Base-by-base conservation (phyloP, 2,113 vertebrate species). In the Osmerus mordax region DNA sequence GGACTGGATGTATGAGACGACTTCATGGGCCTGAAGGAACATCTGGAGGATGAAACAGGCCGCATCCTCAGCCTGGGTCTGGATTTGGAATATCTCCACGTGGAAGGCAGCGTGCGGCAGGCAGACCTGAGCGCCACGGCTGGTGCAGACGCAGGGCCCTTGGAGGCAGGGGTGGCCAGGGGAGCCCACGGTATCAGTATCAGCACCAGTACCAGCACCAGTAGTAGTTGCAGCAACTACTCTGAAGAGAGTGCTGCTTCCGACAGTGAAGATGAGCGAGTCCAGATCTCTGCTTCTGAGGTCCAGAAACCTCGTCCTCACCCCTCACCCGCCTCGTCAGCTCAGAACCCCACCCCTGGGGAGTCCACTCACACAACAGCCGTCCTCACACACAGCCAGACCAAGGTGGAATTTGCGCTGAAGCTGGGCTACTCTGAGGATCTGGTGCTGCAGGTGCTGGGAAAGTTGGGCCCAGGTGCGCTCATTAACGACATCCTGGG, bases 11-110 rank as follows among this genome's bases (percentile, higher is more conserved):
- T 91, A 90, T 93, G 87, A 88, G 92, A 91, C 91, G 94, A 90
- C 93, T 97, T 97, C 94, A 99, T 99, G 97, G 97, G 96, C 94
- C 93, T 98, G 91, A 97, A 96, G 91, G 94, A 96, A 93, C 95
- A 95, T 85, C 93, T 93, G 85, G 93, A 92, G 83, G 94, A 94
- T 94, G 91, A 89, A 78, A 90, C 90, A 83, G 89, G 88, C 86
- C 86, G 86, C 87, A 91, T 91, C 85, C 89, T 91, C 83, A 93
- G 93, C 85, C 92, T 94, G 77, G 92, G 92, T 84, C 84, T 92
- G 82, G 86, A 90, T 85, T 82, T 92, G 86, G 90, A 93, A 85
- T 96, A 95, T 91, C 94, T 97, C 73, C 94, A 95, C 76, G 91
- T 93, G 91, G 95, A 94, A 78, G 92, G 89, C 83, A 75, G 89